Evolutionary conservation across 1,140 invertebrate species (phyloP), one percentile per base, ranked within the genome.

Genomic region (Drosophila bipectinata): DNA sequence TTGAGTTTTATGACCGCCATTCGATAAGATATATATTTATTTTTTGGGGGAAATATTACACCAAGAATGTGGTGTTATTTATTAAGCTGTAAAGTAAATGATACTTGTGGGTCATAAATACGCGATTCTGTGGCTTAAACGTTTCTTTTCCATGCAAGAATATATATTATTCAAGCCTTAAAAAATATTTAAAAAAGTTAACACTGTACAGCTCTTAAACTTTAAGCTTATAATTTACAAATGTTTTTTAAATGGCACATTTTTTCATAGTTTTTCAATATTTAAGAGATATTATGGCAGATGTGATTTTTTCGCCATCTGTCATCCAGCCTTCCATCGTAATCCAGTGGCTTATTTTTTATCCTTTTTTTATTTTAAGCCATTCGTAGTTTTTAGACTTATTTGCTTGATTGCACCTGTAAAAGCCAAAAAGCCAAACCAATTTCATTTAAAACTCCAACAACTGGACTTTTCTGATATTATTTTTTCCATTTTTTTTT

Each of bases 401-500:
- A 37, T 37, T 37, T 12, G 34, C 32, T 34, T 41, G 39, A n/a
- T n/a, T 15, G 41, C 41, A 44, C 41, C 41, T 44, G 41, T 15
- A 44, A 44, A 44, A 37, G 34, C 34, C 34, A 37, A 18, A 44
- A 15, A 32, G 26, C n/a, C 10, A 21, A 21, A 18, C 15, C 51
- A 37, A 56, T 14, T 39, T 44, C 9, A 26, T 56, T 18, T 14
- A 41, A 41, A 41, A 45, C 15, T 41, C 26, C 14, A 37, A 18
- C 39, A 44, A 39, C 56, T 58, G 41, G 32, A 37, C 12, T 18
- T 15, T n/a, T 37, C 37, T 39, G 0, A 3, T 10, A n/a, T 15
- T 39, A 15, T 0, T 9, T n/a, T 15, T 14, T 12, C 8, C 2
- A 1, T 37, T 37, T 37, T 37, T 44, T 63, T 51, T 48, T 41